Conservation (phyloP, 2,113 vertebrate species). For the Planiliza haematocheilus region DNA sequence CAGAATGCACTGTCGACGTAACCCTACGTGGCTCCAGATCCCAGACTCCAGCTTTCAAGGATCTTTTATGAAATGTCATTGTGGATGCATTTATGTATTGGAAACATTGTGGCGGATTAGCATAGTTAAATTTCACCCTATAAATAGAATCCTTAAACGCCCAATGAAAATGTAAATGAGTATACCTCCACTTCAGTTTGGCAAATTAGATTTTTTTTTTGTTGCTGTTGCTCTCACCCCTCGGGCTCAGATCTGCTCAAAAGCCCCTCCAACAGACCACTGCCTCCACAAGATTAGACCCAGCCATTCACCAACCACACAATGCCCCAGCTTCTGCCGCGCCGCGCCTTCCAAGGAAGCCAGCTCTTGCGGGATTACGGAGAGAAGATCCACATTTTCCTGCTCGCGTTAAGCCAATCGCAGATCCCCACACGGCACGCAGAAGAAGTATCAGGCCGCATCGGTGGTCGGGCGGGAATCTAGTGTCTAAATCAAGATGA, state of each 20-base stretch:
- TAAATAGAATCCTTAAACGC: slow-evolving; percentile 34
- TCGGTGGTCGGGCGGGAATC: slow-evolving; percentile 45
- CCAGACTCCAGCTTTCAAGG: slow-evolving; percentile 8
- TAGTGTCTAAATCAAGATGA: slow-evolving; percentile 73
- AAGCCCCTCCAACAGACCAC: slow-evolving; percentile 69
- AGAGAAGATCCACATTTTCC: slow-evolving; percentile 62
- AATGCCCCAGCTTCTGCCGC: slow-evolving; percentile 65
- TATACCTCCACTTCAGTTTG: slow-evolving; percentile 38
- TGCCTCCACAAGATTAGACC: slow-evolving; percentile 74
- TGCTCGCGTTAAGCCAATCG: slow-evolving; percentile 33
- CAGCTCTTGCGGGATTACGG: slow-evolving; percentile 68
- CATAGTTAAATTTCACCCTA: slow-evolving; percentile 20
- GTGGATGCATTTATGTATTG: slow-evolving; percentile 17
- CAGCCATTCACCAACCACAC: slow-evolving; percentile 72
- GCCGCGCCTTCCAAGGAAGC: slow-evolving; percentile 69
- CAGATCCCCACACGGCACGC: slow-evolving; percentile 6
- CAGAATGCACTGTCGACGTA: slow-evolving; percentile 7
- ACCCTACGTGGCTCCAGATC: slow-evolving; percentile 19
- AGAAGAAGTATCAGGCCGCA: slow-evolving; percentile 49
- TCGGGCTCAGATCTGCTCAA: slow-evolving; percentile 69
- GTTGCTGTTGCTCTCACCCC: slow-evolving; percentile 52
- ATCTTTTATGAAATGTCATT: slow-evolving; percentile 13
- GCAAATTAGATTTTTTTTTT: slow-evolving; percentile 51
- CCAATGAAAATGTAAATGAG: slow-evolving; percentile 54
- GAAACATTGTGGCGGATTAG: slow-evolving; percentile 20